These are phyloP conservation scores for Sebastes schlegelii DNA, from an alignment of 2,113 vertebrate species.

Conservation along the genomic window DNA sequence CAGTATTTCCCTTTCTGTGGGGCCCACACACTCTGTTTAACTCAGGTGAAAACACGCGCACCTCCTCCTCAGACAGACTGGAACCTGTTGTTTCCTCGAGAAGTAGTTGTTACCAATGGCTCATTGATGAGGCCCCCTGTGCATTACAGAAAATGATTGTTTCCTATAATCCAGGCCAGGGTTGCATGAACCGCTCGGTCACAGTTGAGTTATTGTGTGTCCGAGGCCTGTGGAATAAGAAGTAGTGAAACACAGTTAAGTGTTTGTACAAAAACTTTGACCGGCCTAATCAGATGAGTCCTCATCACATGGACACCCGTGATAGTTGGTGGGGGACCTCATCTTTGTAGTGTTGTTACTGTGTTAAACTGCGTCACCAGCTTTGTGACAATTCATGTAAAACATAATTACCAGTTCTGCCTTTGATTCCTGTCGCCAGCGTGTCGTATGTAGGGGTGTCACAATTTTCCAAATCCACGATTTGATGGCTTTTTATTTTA, in stretches of 20 bases:
- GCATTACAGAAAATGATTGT: not conserved
- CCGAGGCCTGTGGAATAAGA: not conserved
- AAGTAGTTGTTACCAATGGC: not conserved
- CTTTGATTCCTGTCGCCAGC: not conserved
- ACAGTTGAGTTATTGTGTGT: not conserved
- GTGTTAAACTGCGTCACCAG: not conserved
- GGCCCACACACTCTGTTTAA: not conserved
- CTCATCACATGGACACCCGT: not conserved
- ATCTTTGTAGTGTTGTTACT: not conserved
- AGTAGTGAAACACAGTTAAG: not conserved
- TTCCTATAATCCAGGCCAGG: conserved; percentile 5
- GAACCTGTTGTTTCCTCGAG: conserved; percentile 3
- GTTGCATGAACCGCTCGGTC: not conserved
- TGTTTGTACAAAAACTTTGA: not conserved
- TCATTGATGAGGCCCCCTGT: not conserved
- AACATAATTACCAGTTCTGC: not conserved
- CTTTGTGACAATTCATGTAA: not conserved
- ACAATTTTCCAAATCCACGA: too few species aligned
- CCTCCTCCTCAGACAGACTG: not conserved
- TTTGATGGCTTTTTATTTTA: too few species aligned
- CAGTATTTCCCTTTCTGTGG: not conserved
- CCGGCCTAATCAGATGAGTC: not conserved
- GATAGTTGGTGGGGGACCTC: not conserved
- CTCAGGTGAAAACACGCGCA: not conserved
- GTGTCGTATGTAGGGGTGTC: not conserved